Evolutionary conservation across 2,113 vertebrate genomes (phyloP), one percentile per base, ranked within the genome.

Genomic region (Phasianus colchicus): DNA sequence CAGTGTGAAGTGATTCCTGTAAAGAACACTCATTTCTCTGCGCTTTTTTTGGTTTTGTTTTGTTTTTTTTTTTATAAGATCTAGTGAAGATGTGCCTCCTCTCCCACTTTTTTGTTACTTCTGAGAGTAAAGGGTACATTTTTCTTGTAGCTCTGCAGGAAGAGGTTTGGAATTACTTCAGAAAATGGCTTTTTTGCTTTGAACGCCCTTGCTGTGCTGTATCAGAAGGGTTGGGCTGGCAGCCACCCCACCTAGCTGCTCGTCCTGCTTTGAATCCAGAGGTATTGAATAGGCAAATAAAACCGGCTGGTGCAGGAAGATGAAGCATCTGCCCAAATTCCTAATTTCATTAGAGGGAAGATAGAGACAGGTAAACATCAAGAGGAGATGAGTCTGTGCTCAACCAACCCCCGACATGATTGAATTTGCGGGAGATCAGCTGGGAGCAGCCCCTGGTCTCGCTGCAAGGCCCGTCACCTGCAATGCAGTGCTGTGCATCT

Each of bases 401-500:
- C 86, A 83, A 5, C 92, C 90, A 83, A 9, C 92, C 90, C 65
- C 42, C 36, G 38, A 13, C 32, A 24, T 24, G 93, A 78, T 19
- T 86, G 89, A 95, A 82, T 94, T 91, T 84, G 86, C 94, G 88
- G 93, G 86, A 90, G 91, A 63, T 92, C 27, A 91, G 94, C 92
- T 76, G 88, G 71, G 93, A 96, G 82, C 90, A 63, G 25, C 34
- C 73, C 75, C 76, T 85, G 95, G 87, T 93, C 86, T 60, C 72
- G 93, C 95, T 96, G 96, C 92, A 47, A 92, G 92, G 93, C 91
- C 91, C 85, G 60, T 97, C 90, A 99, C 98, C 98, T 99, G 98
- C 98, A 99, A 98, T 99, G 98, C 98, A 99, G 98, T 98, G 98
- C 97, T 98, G 92, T 89, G 86, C 97, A 96, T 90, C 95, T 95